These are phyloP conservation scores for Oophaga pumilio DNA, from an alignment of 2,113 vertebrate species.

Conservation along the genomic window DNA sequence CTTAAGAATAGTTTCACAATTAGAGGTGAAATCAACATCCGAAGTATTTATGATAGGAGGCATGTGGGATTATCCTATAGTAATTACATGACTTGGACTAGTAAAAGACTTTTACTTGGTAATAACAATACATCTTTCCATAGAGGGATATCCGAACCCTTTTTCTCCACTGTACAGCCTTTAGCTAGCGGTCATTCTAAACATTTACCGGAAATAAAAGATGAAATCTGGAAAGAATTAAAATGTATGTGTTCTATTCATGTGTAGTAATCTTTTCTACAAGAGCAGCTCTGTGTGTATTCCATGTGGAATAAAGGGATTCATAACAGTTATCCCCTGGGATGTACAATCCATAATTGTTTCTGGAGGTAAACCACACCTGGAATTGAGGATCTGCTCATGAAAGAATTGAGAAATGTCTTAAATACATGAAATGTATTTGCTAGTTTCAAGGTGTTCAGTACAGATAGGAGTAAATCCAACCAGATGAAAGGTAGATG, in stretches of 20 bases:
- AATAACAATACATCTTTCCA: background rate
- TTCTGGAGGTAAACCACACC: background rate
- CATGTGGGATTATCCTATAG: no score
- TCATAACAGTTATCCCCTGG: background rate
- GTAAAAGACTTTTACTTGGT: background rate
- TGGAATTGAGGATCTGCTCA: background rate
- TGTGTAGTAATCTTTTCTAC: background rate
- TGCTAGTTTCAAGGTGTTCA: background rate
- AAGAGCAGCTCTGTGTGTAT: background rate
- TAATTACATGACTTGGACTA: background rate
- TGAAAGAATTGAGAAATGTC: background rate
- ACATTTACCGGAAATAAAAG: background rate
- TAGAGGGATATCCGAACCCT: background rate
- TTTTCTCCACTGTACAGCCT: background rate
- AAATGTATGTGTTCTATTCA: background rate
- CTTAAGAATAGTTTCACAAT: no score
- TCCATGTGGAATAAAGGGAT: background rate
- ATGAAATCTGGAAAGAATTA: background rate
- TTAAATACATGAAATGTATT: constrained; percentile 11
- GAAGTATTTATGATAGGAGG: no score
- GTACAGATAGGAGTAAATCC: background rate
- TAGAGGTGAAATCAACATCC: no score
- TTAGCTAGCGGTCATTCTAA: background rate
- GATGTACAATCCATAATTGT: background rate
- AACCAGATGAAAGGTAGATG: background rate